Conservation (phyloP, 2,888 invertebrate genomes). For the Lampropteryx suffumata region DNA sequence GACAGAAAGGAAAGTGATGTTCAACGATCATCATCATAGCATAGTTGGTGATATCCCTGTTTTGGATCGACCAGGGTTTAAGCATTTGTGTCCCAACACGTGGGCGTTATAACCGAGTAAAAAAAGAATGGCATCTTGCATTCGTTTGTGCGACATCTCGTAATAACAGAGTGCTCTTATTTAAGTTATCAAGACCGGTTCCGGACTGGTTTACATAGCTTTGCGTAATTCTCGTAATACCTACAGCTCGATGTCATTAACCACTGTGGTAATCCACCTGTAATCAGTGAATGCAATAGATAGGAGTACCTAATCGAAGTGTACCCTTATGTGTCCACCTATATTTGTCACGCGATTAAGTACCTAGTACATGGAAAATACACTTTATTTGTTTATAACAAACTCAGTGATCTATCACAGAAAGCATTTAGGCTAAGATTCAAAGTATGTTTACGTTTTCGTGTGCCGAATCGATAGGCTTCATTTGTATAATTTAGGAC, state of each 20-base stretch:
- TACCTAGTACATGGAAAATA: no score
- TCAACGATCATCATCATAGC: no score
- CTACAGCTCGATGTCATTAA: slow-evolving; percentile 34
- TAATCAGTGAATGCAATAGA: slow-evolving; percentile 19
- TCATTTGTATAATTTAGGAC: no score
- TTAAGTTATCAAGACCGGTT: slow-evolving; percentile 43
- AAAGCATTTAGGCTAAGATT: no score
- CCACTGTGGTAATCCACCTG: slow-evolving; percentile 26
- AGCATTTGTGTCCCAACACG: neutral
- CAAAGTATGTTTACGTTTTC: no score
- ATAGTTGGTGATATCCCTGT: no score
- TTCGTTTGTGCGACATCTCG: slow-evolving; percentile 32
- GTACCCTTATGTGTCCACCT: neutral
- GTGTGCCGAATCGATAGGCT: no score
- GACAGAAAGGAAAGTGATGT: no score
- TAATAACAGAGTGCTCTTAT: slow-evolving; percentile 31
- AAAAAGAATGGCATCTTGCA: slow-evolving; percentile 36
- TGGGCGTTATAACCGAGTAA: slow-evolving; percentile 10
- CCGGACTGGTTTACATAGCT: slow-evolving; percentile 33
- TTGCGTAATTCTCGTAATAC: slow-evolving; percentile 50
- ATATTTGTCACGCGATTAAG: no score
- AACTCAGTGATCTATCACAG: no score
- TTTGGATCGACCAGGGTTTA: no score
- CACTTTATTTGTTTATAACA: no score
- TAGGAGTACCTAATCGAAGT: neutral